Base-by-base conservation (phyloP, 1,140 invertebrate species). In the Bombus cullumanus region DNA sequence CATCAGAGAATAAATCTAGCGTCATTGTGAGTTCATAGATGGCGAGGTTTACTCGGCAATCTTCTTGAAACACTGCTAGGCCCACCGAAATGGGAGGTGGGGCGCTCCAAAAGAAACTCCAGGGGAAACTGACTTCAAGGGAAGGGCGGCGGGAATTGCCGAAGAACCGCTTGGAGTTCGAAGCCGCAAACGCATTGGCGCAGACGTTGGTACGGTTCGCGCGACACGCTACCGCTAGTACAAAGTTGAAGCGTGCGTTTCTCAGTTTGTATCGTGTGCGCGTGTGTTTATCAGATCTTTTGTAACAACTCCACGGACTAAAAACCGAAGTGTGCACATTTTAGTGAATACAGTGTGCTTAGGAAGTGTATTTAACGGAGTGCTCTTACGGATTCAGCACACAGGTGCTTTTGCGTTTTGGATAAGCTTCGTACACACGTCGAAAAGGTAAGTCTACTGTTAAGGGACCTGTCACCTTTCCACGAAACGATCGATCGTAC, bases 101-200 rank as follows among this genome's bases (percentile, higher is more conserved):
- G 73, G 3, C 18, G 9, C 2, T 53, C 28, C 5, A 22, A 25
- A 53, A 13, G 39, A 25, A 64, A 74, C 72, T 31, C 22, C 18
- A 1, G 5, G 0, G 13, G 34, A 34, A 39, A 12, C 31, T 37
- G 22, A 53, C 47, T 53, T 18, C 12, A 10, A 25, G 0, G 31
- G 31, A 28, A 9, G 81, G 28, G 31, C 25, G 73, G 3, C 12
- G 43, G 72, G 41, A 43, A 76, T 18, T 3, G 53, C 5, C 59
- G 68, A 31, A 80, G 83, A 85, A 85, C 68, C 53, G 83, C 77
- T 79, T 34, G 68, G 57, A 83, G 73, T 89, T 78, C 47, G 79
- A 75, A 73, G 88, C 68, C 74, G 83, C 59, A 88, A 68, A 76
- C 53, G 86, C 86, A 89, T 89, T 85, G 78, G 47, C 69, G 84